phyloP scores from a whole-genome alignment of 1,140 invertebrate genomes.

The Sogatella furcifera region DNA sequence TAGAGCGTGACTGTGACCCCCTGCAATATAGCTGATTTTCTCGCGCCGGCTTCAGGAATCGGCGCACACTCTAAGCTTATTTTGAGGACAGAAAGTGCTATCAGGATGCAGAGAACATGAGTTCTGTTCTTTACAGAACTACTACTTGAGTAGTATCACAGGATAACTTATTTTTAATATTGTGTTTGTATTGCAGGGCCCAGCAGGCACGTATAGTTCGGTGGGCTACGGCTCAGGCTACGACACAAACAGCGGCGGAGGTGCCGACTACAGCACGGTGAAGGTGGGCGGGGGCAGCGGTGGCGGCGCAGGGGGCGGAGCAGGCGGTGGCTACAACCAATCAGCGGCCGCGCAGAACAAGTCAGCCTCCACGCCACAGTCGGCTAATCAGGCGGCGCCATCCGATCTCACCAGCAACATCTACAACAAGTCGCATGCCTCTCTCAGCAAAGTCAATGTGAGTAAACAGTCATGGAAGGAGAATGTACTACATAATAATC shows the following conservation, averaged over 20 bases:
- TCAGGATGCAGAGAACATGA: no score
- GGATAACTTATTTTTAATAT: no score
- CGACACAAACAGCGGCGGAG: constrained; percentile 46
- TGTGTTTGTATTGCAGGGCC: constrained; percentile 31
- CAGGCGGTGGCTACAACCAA: constrained; percentile 34
- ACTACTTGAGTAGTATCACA: no score
- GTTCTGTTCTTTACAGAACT: no score
- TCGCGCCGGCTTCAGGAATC: no score
- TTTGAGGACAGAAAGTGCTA: no score
- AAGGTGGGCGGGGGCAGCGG: neutral
- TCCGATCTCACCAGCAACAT: constrained; percentile 53
- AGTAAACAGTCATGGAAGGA: no score
- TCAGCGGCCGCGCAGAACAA: constrained; percentile 38
- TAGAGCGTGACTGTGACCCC: no score
- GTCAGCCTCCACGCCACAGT: constrained; percentile 29
- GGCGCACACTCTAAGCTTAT: no score
- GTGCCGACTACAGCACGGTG: constrained; percentile 35
- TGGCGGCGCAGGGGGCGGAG: constrained; percentile 21
- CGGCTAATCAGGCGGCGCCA: constrained; percentile 40
- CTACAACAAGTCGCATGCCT: constrained; percentile 61
- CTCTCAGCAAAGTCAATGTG: constrained; percentile 62
- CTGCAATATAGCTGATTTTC: no score
- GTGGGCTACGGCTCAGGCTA: constrained; percentile 51
- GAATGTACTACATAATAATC: no score
- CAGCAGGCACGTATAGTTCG: constrained; percentile 48